Evolutionary conservation across 92 coral and sea anemone species (phyloP).

Genomic region (Metridium senile): DNA sequence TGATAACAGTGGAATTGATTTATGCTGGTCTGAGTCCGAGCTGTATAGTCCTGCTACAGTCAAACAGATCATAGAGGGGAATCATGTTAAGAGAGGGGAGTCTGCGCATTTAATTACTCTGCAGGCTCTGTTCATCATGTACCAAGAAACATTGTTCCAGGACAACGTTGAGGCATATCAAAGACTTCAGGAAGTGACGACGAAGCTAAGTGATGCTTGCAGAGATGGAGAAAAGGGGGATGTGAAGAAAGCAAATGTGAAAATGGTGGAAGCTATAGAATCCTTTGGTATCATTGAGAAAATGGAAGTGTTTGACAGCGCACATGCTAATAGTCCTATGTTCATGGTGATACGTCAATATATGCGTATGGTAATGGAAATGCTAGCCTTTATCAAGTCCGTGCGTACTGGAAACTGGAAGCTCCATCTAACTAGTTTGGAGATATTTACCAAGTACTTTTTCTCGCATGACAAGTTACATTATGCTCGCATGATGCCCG

Average conservation of each 20-base stretch:
- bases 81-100: too few relatives aligned
- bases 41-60: slow-evolving; percentile 56
- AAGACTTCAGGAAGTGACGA: slow-evolving; percentile 21
- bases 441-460: slow-evolving; percentile 59
- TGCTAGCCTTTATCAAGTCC: slow-evolving; percentile 38
- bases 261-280: slow-evolving; percentile 40
- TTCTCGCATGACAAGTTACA: slow-evolving; percentile 62
- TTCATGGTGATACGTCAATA: slow-evolving; percentile 53
- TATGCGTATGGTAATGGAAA: slow-evolving; percentile 66
- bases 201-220: slow-evolving; percentile 42
- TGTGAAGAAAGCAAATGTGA: slow-evolving; percentile 25
- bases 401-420: slow-evolving; percentile 68
- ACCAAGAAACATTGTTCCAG: slow-evolving; percentile 58
- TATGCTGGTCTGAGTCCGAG: slow-evolving; percentile 63
- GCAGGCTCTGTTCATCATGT: slow-evolving; percentile 47
- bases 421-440: slow-evolving; percentile 55
- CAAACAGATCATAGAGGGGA: slow-evolving; percentile 59
- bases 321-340: slow-evolving; percentile 43
- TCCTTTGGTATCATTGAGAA: slow-evolving; percentile 42
- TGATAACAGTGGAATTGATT: slow-evolving; percentile 47
- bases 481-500: slow-evolving; percentile 62
- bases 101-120: slow-evolving; percentile 47
- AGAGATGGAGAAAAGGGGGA: slow-evolving; percentile 32
- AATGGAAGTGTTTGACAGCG: slow-evolving; percentile 57
- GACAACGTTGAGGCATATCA: slow-evolving; percentile 17